Evolutionary conservation across 2,113 vertebrate genomes (phyloP).

Genomic region (Struthio camelus): DNA sequence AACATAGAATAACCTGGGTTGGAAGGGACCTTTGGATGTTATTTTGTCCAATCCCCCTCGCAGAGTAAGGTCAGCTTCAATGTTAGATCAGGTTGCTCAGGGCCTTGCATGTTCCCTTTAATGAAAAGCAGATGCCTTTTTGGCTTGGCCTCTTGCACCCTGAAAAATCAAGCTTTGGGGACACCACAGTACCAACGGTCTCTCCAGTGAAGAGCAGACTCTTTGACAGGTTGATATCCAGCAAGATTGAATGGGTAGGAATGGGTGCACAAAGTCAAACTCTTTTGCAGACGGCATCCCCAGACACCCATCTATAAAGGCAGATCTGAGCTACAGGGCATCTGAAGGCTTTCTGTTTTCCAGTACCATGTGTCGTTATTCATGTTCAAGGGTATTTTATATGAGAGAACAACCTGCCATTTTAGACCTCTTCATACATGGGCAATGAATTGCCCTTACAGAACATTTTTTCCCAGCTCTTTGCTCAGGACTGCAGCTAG

Average conservation of each 20-base stretch:
- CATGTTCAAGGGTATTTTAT: not conserved
- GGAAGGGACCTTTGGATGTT: not conserved
- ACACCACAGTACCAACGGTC: not conserved
- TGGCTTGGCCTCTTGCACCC: not conserved
- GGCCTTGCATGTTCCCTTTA: not conserved
- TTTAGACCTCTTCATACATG: not conserved
- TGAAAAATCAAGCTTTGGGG: not conserved
- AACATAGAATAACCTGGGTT: not conserved
- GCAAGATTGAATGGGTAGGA: not conserved
- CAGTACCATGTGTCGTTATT: not conserved
- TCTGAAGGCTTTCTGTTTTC: not conserved
- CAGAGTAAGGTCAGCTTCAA: not conserved
- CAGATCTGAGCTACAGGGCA: not conserved
- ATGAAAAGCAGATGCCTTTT: not conserved
- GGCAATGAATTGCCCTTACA: not conserved
- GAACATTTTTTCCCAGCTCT: not conserved
- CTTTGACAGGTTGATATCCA: not conserved
- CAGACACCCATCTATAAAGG: not conserved
- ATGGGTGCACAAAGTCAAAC: not conserved
- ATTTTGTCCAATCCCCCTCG: not conserved
- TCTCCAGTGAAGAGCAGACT: not conserved
- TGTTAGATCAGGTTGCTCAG: not conserved
- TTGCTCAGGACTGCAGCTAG: not conserved
- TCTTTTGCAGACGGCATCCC: not conserved
- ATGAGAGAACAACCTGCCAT: not conserved